Evolutionary conservation across 2,113 vertebrate species (phyloP).

Genomic region (Aepyceros melampus): DNA sequence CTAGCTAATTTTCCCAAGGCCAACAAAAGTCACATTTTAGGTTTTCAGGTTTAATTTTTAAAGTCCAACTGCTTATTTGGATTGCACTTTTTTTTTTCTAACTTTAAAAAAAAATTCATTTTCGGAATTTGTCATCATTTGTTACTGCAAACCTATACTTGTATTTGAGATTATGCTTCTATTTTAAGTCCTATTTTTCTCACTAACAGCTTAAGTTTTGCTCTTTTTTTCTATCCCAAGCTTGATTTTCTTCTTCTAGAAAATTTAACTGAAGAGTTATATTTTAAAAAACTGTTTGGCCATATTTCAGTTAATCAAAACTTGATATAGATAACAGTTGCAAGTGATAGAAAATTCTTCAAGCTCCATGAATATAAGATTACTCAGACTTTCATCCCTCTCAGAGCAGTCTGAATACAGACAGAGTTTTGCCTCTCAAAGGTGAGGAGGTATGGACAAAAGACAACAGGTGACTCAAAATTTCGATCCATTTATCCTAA

Average conservation of each 20-base stretch:
- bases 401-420: neutral
- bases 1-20: neutral
- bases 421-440: neutral
- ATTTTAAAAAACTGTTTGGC: neutral
- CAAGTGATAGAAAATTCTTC: neutral
- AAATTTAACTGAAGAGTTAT: neutral
- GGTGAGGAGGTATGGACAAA: neutral
- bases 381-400: neutral
- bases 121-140: neutral
- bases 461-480: neutral
- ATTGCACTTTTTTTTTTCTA: neutral
- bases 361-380: neutral
- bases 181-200: slow-evolving; percentile 28
- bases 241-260: slow-evolving; percentile 24
- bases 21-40: neutral
- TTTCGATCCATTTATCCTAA: neutral
- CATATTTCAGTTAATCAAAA: neutral
- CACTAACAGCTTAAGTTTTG: neutral
- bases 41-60: neutral
- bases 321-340: neutral
- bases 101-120: neutral
- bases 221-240: neutral
- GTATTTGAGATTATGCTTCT: slow-evolving; percentile 16
- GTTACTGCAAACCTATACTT: slow-evolving; percentile 4
- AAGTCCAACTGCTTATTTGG: neutral